phyloP scores from a whole-genome alignment of 2,113 vertebrate genomes.

The Charadrius vociferus region DNA sequence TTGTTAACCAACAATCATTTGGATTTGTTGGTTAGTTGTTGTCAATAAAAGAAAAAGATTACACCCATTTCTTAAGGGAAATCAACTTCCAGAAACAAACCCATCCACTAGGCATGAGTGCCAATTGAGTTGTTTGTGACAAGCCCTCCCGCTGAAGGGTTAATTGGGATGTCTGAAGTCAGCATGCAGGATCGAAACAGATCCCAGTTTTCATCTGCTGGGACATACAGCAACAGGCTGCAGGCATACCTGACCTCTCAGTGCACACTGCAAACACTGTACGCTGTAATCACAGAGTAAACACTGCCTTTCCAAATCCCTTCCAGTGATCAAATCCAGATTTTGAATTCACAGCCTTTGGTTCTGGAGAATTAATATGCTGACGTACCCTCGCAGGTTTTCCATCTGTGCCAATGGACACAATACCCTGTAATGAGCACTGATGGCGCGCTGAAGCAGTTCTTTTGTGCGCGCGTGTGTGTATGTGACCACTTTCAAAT shows the following conservation, averaged over 20 bases:
- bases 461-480: slow-evolving; percentile 22
- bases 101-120: background rate
- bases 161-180: background rate
- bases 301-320: background rate
- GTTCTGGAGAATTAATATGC: background rate
- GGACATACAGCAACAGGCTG: background rate
- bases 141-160: background rate
- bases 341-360: background rate
- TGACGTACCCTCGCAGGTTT: background rate
- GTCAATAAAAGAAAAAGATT: background rate
- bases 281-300: background rate
- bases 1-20: background rate
- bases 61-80: background rate
- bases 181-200: background rate
- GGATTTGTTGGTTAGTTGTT: background rate
- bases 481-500: slow-evolving; percentile 14
- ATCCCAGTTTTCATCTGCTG: background rate
- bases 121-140: background rate
- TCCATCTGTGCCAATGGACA: slow-evolving; percentile 30
- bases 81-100: background rate
- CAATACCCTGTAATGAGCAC: slow-evolving; percentile 40
- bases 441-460: background rate
- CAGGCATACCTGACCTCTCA: background rate
- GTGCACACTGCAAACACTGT: background rate
- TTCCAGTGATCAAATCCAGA: background rate